Conservation (phyloP, 2,888 invertebrate species). For the Lepidocyrtoides sp. region DNA sequence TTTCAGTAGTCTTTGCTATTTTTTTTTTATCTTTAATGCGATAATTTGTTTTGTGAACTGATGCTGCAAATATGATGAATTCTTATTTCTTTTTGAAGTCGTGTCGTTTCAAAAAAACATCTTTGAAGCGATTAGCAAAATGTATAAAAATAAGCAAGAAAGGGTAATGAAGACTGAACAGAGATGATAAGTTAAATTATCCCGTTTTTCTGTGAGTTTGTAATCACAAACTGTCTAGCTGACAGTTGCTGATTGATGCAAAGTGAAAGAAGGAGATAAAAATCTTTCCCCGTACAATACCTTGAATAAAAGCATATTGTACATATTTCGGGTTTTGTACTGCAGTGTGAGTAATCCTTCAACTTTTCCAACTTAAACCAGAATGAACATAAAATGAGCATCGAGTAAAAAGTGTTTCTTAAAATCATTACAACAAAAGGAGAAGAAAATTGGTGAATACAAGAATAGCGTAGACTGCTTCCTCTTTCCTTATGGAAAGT, state of each 20-base stretch:
- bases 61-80: background rate
- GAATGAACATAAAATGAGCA: background rate
- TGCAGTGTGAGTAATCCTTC: background rate
- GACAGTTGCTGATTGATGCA: constrained; percentile 63
- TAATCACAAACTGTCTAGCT: constrained; percentile 16
- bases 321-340: background rate
- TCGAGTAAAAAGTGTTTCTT: background rate
- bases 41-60: constrained; percentile 55
- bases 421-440: background rate
- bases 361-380: background rate
- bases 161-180: background rate
- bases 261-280: constrained; percentile 65
- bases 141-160: background rate
- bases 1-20: constrained; percentile 35
- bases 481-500: background rate
- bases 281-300: constrained; percentile 40
- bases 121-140: background rate
- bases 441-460: background rate
- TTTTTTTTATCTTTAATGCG: constrained; percentile 17
- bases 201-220: constrained; percentile 48
- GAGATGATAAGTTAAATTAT: constrained; percentile 41
- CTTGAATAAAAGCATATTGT: background rate
- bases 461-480: background rate
- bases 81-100: background rate
- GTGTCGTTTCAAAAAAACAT: background rate